Percentiles rank a stretch among this genome's conserved stretches.
These are phyloP conservation scores for Poecilus cupreus DNA, from an alignment of 2,888 invertebrate species.

Conservation along the genomic window DNA sequence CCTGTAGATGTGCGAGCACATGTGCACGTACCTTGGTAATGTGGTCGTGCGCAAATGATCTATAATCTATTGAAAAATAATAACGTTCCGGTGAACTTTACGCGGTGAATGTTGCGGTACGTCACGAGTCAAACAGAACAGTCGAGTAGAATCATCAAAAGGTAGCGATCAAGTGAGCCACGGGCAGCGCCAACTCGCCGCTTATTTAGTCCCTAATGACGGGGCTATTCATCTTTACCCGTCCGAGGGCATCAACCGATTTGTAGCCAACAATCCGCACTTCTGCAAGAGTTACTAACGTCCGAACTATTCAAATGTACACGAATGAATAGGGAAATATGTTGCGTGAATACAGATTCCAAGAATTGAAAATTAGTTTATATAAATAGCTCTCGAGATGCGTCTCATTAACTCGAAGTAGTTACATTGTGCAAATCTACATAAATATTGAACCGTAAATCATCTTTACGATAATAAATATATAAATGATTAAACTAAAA, in stretches of 20 bases:
- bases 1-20: background rate
- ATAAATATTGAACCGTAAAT: constrained; percentile 35
- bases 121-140: constrained; percentile 25
- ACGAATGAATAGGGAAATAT: background rate
- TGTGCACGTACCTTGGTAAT: constrained; percentile 20
- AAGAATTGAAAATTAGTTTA: constrained; percentile 15
- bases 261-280: background rate
- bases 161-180: constrained; percentile 32
- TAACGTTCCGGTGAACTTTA: constrained; percentile 48
- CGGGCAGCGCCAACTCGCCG: constrained; percentile 21
- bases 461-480: constrained; percentile 38
- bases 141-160: constrained; percentile 17
- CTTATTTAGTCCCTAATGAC: constrained; percentile 34
- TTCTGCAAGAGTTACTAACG: background rate
- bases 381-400: constrained; percentile 9
- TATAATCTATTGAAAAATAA: constrained; percentile 47
- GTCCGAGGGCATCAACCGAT: constrained; percentile 27
- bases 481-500: constrained; percentile 37
- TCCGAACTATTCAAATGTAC: background rate
- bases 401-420: constrained; percentile 16
- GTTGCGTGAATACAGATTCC: background rate
- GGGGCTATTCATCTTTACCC: constrained; percentile 32
- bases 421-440: constrained; percentile 32
- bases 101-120: constrained; percentile 35
- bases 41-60: constrained; percentile 46